Evolutionary conservation across 1,140 invertebrate genomes (phyloP), one percentile per base, ranked within the genome.

Genomic region (Arctopsyche grandis): DNA sequence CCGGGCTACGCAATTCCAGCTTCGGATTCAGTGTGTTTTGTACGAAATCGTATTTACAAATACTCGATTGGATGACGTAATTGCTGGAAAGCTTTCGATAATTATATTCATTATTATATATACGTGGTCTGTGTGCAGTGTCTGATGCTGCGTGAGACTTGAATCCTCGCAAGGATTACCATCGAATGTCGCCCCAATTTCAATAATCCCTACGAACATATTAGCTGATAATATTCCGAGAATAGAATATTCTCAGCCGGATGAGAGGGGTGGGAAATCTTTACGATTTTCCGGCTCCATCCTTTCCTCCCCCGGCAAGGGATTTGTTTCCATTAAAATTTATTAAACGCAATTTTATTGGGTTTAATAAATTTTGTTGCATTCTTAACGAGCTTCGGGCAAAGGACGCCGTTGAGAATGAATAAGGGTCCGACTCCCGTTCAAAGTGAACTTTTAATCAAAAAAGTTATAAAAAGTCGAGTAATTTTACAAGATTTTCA

Each of bases 401-500:
- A 24, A 22, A 24, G 63, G 24, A 22, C 63, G 63, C 63, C 63
- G 19, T 29, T 66, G 16, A 16, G 29, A 38, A 38, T 38, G 56
- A 60, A 60, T 60, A 60, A 60, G 56, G 56, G 63, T 5, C 63
- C 63, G 19, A 21, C 21, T 29, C 24, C 22, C 63, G 63, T 66
- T 22, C 63, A 66, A 66, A 66, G 63, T 29, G 19, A 66, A 66
- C 63, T 66, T 66, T 66, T 66, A 66, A 66, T 66, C 63, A 66
- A 66, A 66, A 66, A 66, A 66, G 63, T 66, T 66, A 66, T 66
- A 66, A 66, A 66, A 66, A 66, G 22, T 66, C 63, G 21, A 22
- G 24, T 66, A 66, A 66, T 66, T 66, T 66, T 26, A 66, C 22
- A 66, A 66, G 63, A 66, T 66, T 66, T 66, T 66, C 63, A 66